These are phyloP conservation scores for Vannuccia rotundouncinata DNA, from an alignment of 2,888 invertebrate species.

Conservation along the genomic window DNA sequence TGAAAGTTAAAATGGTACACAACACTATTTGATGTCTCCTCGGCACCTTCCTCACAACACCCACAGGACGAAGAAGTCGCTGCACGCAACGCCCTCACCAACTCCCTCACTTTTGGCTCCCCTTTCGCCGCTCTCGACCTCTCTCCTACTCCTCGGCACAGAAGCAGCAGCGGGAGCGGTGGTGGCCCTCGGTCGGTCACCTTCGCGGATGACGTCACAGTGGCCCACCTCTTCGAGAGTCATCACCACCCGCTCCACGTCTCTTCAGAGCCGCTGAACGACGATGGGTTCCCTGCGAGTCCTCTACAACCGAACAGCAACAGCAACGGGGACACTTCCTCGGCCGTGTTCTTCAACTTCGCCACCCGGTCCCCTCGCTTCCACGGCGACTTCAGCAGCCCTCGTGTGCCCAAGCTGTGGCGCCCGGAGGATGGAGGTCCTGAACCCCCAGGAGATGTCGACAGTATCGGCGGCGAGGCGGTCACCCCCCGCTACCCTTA, in stretches of 20 bases:
- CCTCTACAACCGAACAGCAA: neutral
- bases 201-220: neutral
- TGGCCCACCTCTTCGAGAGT: slow-evolving; percentile 2
- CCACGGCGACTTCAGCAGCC: neutral
- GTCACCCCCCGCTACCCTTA: neutral
- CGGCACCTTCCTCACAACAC: too few species aligned
- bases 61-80: slow-evolving; percentile 7
- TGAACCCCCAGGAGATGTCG: neutral
- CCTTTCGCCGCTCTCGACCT: neutral
- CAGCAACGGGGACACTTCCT: neutral
- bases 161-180: neutral
- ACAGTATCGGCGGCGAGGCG: neutral
- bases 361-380: neutral
- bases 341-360: neutral
- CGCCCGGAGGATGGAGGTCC: neutral
- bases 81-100: slow-evolving; percentile 6
- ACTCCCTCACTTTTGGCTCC: neutral
- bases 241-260: neutral
- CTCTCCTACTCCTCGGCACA: neutral
- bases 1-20: too few species aligned
- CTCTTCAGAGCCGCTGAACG: neutral
- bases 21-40: too few species aligned
- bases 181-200: neutral
- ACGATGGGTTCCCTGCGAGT: neutral
- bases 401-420: slow-evolving; percentile 1